Conservation (phyloP, 2,888 invertebrate species). For the Athripsodes cinereus region DNA sequence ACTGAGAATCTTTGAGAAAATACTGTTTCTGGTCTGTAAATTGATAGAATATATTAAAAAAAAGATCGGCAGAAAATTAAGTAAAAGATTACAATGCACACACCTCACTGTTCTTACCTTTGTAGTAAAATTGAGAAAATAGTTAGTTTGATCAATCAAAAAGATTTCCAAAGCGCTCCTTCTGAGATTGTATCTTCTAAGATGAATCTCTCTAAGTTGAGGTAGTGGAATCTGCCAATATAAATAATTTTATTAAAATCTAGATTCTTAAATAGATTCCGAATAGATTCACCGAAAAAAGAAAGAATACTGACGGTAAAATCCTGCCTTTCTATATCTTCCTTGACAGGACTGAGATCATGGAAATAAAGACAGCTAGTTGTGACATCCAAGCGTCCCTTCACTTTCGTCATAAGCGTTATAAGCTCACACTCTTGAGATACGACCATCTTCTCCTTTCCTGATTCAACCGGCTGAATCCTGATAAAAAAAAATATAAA, state of each 20-base stretch:
- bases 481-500: constrained; percentile 13
- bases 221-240: constrained; percentile 47
- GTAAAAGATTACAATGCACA: not conserved
- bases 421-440: constrained; percentile 57
- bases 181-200: constrained; percentile 56
- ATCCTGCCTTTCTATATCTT: constrained; percentile 45
- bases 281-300: not conserved
- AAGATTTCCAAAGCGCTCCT: constrained; percentile 60
- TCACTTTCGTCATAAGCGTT: constrained; percentile 53
- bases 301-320: constrained; percentile 35
- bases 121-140: constrained; percentile 57
- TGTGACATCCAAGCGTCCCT: constrained; percentile 57
- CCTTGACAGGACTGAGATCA: constrained; percentile 49
- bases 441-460: constrained; percentile 52
- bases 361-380: constrained; percentile 53
- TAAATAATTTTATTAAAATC: constrained; percentile 17
- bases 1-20: constrained; percentile 54
- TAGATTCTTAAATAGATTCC: not conserved
- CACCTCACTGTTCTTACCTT: constrained; percentile 41
- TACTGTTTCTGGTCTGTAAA: constrained; percentile 53
- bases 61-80: not conserved
- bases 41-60: not conserved
- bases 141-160: constrained; percentile 58
- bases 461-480: constrained; percentile 33
- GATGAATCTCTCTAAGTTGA: constrained; percentile 56